Base-by-base conservation (phyloP, 2,113 vertebrate genomes). In the Holacanthus passer region DNA sequence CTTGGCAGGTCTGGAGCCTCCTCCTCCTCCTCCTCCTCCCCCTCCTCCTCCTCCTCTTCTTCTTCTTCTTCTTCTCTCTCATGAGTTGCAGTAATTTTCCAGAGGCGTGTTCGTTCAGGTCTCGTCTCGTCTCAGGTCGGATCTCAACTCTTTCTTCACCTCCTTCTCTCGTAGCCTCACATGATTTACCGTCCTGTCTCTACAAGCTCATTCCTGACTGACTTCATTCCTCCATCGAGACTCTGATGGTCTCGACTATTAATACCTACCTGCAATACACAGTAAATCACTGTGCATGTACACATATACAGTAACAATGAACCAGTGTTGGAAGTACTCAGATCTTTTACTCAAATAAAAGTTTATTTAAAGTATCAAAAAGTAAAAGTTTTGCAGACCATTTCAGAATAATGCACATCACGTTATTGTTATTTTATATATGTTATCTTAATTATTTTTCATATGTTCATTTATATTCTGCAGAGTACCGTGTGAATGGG, bases 211-310 rank as follows among this genome's bases (percentile, higher is more conserved):
- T 10, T 65, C 3, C 56, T 62, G 22, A 41, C 69, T 12, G 0
- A 69, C 79, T 86, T 83, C 69, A 81, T 87, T 81, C 85, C 69
- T 77, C 20, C 37, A 68, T 58, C 17, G 10, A 63, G 68, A 81
- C 72, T 31, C 45, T 14, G 10, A 32, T 5, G 37, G 19, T 43
- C 3, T 3, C 2, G 7, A 29, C 6, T 7, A 3, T n/a, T 10
- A 19, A 5, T 24, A 3, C 24, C 19, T 29, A 1, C 35, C 37
- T 16, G 10, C 1, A 29, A 29, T 5, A 43, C 43, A 20, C 17
- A 22, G 9, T 20, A 41, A 2, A 16, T 35, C 41, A 3, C 27
- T 1, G 8, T 17, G 27, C 12, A 14, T 17, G 14, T 7, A 7
- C 45, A 47, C 1, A 47, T 19, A 50, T 2, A 50, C 31, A 16